These are phyloP conservation scores for Athrips mouffetella DNA, from an alignment of 2,888 invertebrate species.

Conservation along the genomic window DNA sequence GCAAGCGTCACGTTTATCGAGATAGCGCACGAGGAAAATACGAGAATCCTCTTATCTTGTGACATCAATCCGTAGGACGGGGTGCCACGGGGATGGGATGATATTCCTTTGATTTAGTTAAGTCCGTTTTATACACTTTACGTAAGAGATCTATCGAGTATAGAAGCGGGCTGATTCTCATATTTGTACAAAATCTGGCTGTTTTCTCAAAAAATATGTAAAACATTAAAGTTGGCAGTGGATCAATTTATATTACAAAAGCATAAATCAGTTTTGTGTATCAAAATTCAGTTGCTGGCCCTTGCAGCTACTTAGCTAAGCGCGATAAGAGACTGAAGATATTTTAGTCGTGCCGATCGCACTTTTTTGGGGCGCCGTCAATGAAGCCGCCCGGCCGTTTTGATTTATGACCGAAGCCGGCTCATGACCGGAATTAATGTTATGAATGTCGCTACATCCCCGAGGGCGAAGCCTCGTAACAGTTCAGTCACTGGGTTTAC, in stretches of 20 bases:
- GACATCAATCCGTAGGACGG: conserved; percentile 16
- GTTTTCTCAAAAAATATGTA: neutral
- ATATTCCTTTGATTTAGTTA: conserved; percentile 29
- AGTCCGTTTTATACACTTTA: too few relatives aligned
- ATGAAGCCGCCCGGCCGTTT: conserved; percentile 33
- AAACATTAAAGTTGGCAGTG: too few relatives aligned
- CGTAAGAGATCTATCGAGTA: too few relatives aligned
- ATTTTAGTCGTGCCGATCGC: conserved; percentile 17
- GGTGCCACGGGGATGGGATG: conserved; percentile 8
- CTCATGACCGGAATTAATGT: conserved; percentile 44
- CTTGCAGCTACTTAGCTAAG: conserved; percentile 12
- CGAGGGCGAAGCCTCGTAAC: neutral
- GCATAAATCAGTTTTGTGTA: neutral
- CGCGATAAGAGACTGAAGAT: conserved; percentile 18
- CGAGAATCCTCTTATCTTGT: conserved; percentile 35
- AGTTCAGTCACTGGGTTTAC: neutral
- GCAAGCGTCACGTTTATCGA: conserved; percentile 29
- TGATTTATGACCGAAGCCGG: conserved; percentile 41
- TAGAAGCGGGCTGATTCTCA: too few relatives aligned
- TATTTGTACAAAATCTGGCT: too few relatives aligned
- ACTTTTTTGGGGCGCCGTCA: conserved; percentile 36
- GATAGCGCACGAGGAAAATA: conserved; percentile 38
- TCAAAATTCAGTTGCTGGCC: conserved; percentile 5
- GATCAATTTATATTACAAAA: neutral
- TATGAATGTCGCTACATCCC: conserved; percentile 27